Conservation (phyloP, 2,888 invertebrate species). For the Sarcophaga variegata region DNA sequence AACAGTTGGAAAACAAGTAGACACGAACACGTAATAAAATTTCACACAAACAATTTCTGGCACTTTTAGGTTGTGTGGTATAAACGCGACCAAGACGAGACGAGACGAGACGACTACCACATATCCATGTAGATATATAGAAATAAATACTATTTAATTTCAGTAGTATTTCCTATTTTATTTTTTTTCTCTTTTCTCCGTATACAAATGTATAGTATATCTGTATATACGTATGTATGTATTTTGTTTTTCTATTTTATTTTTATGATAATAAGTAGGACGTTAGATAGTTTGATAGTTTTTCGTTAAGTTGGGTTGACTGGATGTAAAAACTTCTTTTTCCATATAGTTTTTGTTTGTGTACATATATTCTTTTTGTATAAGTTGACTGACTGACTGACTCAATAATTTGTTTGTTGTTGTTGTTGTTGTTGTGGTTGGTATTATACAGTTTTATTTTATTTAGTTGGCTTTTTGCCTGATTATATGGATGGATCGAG, state of each 20-base stretch:
- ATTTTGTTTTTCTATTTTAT: constrained; percentile 24
- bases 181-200: constrained; percentile 18
- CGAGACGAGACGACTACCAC: constrained; percentile 39
- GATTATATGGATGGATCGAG: constrained; percentile 59
- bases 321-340: constrained; percentile 36
- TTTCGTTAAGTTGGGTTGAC: constrained; percentile 45
- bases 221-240: neutral
- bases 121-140: neutral
- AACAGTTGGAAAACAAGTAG: constrained; percentile 52
- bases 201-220: neutral
- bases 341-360: constrained; percentile 15
- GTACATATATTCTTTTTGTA: constrained; percentile 2
- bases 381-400: constrained; percentile 56
- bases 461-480: constrained; percentile 65
- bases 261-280: constrained; percentile 60
- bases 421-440: neutral
- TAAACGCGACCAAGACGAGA: constrained; percentile 48
- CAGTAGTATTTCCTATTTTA: constrained; percentile 27
- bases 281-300: constrained; percentile 53
- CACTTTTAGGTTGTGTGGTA: constrained; percentile 29
- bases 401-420: constrained; percentile 32
- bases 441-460: neutral
- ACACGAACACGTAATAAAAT: constrained; percentile 44
- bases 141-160: constrained; percentile 41
- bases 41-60: constrained; percentile 23